Evolutionary conservation across 2,113 vertebrate genomes (phyloP), one percentile per base, ranked within the genome.

Genomic region (Labeo catla): DNA sequence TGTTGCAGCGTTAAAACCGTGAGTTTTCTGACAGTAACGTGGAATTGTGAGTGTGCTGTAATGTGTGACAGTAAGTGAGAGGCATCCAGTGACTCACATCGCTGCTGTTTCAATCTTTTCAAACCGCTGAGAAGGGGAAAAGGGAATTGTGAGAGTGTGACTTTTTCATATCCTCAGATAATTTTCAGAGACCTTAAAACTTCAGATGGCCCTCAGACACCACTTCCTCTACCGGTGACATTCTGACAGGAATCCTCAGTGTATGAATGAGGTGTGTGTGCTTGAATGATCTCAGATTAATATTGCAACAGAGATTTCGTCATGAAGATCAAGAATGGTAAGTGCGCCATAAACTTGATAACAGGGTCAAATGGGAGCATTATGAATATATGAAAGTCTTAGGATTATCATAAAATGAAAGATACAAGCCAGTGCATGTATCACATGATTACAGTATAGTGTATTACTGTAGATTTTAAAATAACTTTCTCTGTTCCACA

Each of bases 311-410:
- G 43, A 83, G 74, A 76, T 5, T 65, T 57, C 12, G 63, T 87
- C 84, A 91, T 94, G 92, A 93, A 93, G 49, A 79, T 89, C 89
- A 86, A 88, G 86, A 89, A 21, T 68, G 94, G 95, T 96, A 90
- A 95, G 95, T 95, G 87, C 13, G 15, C 9, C 15, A 9, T 8
- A 39, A 39, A 70, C 34, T 39, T 36, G 65, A 16, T 68, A 65
- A 65, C 4, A 28, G n/a, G 19, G 19, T 21, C 10, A 28, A 65
- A 65, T 65, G 61, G 61, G 61, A 19, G 2, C 6, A 68, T 36
- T 68, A 36, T 4, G 13, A 4, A 39, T 19, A 34, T 28, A 39
- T 45, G 28, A 21, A 36, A 73, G 15, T 50, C 2, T 21, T 16
- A 73, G 39, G 8, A 21, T 16, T 21, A 45, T 11, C 16, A 10